These are phyloP conservation scores for Helogale parvula DNA, from an alignment of 2,113 vertebrate genomes.

Conservation along the genomic window DNA sequence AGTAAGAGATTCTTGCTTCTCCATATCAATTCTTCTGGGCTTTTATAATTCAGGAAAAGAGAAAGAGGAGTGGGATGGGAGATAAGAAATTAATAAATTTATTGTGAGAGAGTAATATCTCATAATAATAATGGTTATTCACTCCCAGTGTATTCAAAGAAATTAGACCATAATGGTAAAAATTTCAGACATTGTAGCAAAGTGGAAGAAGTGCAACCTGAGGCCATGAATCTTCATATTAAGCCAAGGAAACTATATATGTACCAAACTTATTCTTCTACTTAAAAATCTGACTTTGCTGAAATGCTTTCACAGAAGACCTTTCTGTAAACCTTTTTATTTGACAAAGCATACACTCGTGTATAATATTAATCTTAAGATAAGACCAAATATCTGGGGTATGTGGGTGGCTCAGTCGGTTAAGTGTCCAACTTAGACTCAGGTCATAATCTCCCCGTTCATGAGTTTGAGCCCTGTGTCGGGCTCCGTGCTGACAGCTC, in stretches of 20 bases:
- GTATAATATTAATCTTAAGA: background rate
- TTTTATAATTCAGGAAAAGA: background rate
- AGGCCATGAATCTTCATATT: background rate
- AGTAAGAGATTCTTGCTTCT: background rate
- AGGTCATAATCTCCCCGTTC: too few species aligned
- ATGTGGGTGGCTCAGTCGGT: too few species aligned
- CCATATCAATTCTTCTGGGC: background rate
- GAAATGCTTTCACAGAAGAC: background rate
- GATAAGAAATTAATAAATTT: background rate
- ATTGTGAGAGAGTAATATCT: background rate
- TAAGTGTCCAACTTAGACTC: too few species aligned
- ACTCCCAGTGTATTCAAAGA: background rate
- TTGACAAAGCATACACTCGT: background rate
- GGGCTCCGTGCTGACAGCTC: too few species aligned
- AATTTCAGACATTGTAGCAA: background rate
- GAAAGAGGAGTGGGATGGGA: background rate
- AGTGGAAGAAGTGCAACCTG: background rate
- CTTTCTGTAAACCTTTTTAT: background rate
- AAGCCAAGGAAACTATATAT: background rate
- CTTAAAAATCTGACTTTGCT: background rate
- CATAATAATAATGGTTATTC: background rate
- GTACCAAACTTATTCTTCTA: background rate
- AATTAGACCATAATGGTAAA: background rate
- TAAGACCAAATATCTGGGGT: too few species aligned
- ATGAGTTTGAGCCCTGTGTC: too few species aligned